Evolutionary conservation across 2,797 vertebrate species (phyloP).

Genomic region (Spinus olivaceus): DNA sequence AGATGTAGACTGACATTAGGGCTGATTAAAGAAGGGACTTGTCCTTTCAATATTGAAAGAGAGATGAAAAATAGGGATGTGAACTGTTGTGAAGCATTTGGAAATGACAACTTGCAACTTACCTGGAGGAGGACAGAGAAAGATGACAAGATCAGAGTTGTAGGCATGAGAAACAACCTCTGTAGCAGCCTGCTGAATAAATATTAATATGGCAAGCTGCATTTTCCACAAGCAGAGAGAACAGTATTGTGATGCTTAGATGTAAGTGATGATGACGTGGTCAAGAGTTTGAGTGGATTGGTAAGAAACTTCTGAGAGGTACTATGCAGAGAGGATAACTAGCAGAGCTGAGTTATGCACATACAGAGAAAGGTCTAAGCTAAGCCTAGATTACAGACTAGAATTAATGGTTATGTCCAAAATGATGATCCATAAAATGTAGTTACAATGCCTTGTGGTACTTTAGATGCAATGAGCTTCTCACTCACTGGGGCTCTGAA

Average conservation of each 20-base stretch:
- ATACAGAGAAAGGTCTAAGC: neutral
- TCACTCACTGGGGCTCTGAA: neutral
- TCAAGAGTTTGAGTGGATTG: neutral
- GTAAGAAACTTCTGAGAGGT: neutral
- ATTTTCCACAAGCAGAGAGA: neutral
- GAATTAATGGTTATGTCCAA: neutral
- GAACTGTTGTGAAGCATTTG: neutral
- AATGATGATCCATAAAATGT: neutral
- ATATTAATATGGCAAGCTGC: neutral
- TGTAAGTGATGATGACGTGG: neutral
- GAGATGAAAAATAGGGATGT: neutral
- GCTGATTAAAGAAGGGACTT: neutral
- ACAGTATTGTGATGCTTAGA: neutral
- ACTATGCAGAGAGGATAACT: neutral
- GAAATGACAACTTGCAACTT: neutral
- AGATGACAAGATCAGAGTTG: neutral
- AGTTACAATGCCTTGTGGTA: neutral
- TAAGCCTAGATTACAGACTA: neutral
- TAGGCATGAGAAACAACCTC: conserved; percentile 1
- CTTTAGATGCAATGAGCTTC: neutral
- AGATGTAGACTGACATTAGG: neutral
- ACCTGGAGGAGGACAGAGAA: neutral
- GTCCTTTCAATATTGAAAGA: neutral
- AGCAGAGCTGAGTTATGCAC: neutral
- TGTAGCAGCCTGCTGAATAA: neutral